Evolutionary conservation across 2,113 vertebrate genomes (phyloP), one percentile per base, ranked within the genome.

Genomic region (Petaurus breviceps): DNA sequence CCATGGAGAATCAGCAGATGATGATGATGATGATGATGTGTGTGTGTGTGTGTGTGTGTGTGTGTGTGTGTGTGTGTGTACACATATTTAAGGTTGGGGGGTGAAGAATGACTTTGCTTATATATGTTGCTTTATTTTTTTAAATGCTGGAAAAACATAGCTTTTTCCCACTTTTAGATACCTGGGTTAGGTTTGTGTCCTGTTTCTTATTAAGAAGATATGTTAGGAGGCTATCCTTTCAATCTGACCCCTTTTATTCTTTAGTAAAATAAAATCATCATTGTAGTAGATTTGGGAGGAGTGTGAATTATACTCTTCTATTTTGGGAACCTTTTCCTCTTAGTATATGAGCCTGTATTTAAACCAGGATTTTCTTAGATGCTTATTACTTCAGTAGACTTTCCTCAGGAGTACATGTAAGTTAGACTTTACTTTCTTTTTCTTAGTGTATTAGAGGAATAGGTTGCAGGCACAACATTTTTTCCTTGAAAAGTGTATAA

Each of bases 391-490:
- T 12, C 0, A 91, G 28, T 6, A 10, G 96, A 90, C 77, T 92
- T 90, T 93, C 25, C 51, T 8, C 92, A 77, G 1, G 0, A 77
- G n/a, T n/a, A n/a, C 4, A n/a, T 16, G 37, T 77, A 77, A n/a
- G 37, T n/a, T n/a, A 19, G 37, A 3, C 12, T 77, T 77, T 77
- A 19, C 37, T 53, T 53, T 53, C 52, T 53, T 53, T 54, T 54
- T 95, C 26, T 90, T 23, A 68, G 25, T 94, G 90, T 77, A 57
- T 91, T 95, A 50, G 50, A 8, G 16, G 92, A 95, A 4, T 24
- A 91, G 90, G 4, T 91, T 94, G 91, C 90, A 47, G 94, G 24
- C 91, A 43, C 68, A 92, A 50, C 94, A 93, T 95, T 1, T 96
- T 91, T 93, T 57, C n/a, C 52, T 90, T 90, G 51, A 96, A 89